Conservation (phyloP, 2,888 invertebrate genomes). For the Perithous albicinctus region DNA sequence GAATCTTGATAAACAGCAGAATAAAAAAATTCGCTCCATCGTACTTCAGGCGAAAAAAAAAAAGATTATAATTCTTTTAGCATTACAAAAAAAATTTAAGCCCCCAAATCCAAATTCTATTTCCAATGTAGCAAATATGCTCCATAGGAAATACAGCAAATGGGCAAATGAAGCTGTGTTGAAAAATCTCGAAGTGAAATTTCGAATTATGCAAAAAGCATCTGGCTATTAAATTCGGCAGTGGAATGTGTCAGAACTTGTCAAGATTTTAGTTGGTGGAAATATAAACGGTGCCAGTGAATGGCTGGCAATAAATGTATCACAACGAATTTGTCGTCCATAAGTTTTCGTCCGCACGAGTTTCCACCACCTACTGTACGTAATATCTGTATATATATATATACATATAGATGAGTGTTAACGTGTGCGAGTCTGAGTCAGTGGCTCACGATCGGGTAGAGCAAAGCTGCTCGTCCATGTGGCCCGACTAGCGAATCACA, state of each 20-base stretch:
- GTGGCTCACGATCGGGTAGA: conserved; percentile 42
- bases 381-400: neutral
- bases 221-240: neutral
- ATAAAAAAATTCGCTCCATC: no score
- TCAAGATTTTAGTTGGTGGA: conserved; percentile 3
- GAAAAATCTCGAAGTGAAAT: no score
- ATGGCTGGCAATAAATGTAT: neutral
- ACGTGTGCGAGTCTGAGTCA: conserved; percentile 26
- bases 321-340: conserved; percentile 16
- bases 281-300: neutral
- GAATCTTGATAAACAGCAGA: no score
- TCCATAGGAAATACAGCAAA: no score
- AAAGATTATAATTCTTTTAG: no score
- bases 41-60: no score
- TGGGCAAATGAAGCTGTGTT: no score
- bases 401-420: neutral
- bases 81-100: no score
- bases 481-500: conserved; percentile 21
- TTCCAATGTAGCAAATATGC: neutral
- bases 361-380: neutral
- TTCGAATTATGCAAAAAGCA: no score
- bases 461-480: conserved; percentile 40
- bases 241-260: neutral
- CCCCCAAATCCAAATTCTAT: no score
- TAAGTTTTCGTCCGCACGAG: conserved; percentile 8